Percentiles rank a stretch among this genome's conserved stretches.
phyloP scores from a whole-genome alignment of 2,888 invertebrate species.

The Drosophila prolongata region DNA sequence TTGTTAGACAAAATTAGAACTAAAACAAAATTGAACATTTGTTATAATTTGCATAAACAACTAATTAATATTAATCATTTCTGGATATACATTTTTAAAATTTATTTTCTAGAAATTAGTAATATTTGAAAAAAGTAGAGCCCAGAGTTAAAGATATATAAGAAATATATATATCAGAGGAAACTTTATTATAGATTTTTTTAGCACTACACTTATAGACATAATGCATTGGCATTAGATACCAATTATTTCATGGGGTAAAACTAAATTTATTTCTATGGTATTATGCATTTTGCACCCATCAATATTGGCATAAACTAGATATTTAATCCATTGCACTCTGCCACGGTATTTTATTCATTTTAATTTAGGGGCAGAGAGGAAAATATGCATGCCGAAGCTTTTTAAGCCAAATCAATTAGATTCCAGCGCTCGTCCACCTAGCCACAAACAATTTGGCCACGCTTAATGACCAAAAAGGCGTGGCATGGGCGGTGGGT shows the following conservation, averaged over 20 bases:
- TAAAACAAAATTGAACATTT: too few relatives aligned
- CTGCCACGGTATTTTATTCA: conserved; percentile 8
- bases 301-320: not conserved
- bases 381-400: conserved; percentile 19
- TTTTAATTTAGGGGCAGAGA: conserved; percentile 4
- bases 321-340: not conserved
- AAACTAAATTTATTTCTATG: not conserved
- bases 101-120: too few relatives aligned
- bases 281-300: not conserved
- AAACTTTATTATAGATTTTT: too few relatives aligned
- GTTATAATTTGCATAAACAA: too few relatives aligned
- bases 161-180: too few relatives aligned
- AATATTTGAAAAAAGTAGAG: too few relatives aligned
- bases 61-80: too few relatives aligned
- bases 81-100: too few relatives aligned
- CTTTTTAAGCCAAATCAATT: conserved; percentile 44
- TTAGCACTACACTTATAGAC: too few relatives aligned
- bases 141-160: too few relatives aligned
- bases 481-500: conserved; percentile 10
- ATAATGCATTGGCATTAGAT: not conserved
- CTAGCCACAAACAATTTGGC: conserved; percentile 50
- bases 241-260: not conserved
- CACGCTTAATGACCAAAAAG: conserved; percentile 53
- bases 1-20: too few relatives aligned
- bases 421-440: conserved; percentile 15